Base-by-base conservation (phyloP, 2,888 invertebrate genomes). In the Acanthococcus lagerstroemiae region DNA sequence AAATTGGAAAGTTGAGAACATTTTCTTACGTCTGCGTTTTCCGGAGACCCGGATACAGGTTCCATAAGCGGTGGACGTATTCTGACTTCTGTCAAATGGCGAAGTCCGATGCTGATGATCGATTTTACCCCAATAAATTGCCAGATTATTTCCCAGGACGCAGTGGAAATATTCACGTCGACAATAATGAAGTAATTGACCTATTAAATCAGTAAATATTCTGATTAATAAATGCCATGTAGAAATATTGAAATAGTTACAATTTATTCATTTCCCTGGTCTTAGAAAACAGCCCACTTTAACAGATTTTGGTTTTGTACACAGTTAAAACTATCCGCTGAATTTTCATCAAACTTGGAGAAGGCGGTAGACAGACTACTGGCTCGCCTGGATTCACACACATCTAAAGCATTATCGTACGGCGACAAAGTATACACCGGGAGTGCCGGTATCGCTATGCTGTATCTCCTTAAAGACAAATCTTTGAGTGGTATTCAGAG, bases 341-440 rank as follows among this genome's bases (percentile, higher is more conserved):
- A 30, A 26, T 61, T 30, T n/a, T 12, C 3, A 15, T 21, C 30
- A 30, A 46, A 52, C 26, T 50, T 52, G 15, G 22, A 48, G 26
- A 52, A 21, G 21, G 27, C 17, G 19, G 50, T 61, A 9, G 22
- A 30, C 48, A 27, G n/a, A 15, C 30, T 63, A n/a, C 50, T 17
- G n/a, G 5, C 5, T 5, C 2, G 15, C n/a, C 44, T 63, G 3
- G 63, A 63, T n/a, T 17, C 60, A 2, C 17, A 61, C n/a, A 50
- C 26, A 2, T 4, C 17, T 27, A 25, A 61, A 21, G 63, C 63
- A 15, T 63, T 63, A 7, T 15, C 50, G 21, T 19, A 27, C 9
- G 55, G 58, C 3, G 68, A 68, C n/a, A 66, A 54, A 4, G 79
- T 90, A 1, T 90, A 90, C 72, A 89, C 89, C 7, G 90, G 90